Base-by-base conservation (phyloP, 2,888 invertebrate genomes). In the Bembecia ichneumoniformis region DNA sequence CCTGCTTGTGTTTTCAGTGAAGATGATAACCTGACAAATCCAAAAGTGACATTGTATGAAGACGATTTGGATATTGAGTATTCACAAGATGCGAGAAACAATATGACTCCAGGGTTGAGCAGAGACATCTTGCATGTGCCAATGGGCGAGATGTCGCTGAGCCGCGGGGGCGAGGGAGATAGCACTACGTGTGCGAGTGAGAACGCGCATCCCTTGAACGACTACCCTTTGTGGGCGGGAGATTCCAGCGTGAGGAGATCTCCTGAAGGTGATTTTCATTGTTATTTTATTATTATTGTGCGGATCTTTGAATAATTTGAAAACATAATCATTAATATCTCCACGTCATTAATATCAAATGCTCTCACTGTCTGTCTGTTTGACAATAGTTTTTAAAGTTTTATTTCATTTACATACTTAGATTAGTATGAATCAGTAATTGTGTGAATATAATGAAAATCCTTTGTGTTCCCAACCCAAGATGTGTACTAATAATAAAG, bases 11-110 rank as follows among this genome's bases (percentile, higher is more conserved):
- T 28, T 28, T 28, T 15, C 60, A 93, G 93, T 65, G 94, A 94
- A 52, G 91, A 90, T 34, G 93, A 92, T 55, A 88, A 71, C 49
- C 82, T 89, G 35, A 91, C 89, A 5, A 95, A 95, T 83, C 95
- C 95, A 17, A 82, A 94, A 66, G 95, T 97, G 0, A 93, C 94
- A 20, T 92, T 93, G 47, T 93, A 94, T 58, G 94, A 94, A 75
- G 96, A 96, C 68, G 96, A 96, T 68, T 81, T 96, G 45, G 86
- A 84, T 45, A 62, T 80, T n/a, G 84, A 83, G 9, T 58, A 63
- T n/a, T 52, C 53, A 48, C 57, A 64, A 48, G 47, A 53, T 40
- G 54, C 20, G 10, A 46, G 45, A 56, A 46, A 47, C 55, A 52
- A 28, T n/a, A 49, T 49, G 55, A 48, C 59, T n/a, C 64, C 65